Conservation (phyloP, 2,888 invertebrate genomes). For the Lymantria monacha region DNA sequence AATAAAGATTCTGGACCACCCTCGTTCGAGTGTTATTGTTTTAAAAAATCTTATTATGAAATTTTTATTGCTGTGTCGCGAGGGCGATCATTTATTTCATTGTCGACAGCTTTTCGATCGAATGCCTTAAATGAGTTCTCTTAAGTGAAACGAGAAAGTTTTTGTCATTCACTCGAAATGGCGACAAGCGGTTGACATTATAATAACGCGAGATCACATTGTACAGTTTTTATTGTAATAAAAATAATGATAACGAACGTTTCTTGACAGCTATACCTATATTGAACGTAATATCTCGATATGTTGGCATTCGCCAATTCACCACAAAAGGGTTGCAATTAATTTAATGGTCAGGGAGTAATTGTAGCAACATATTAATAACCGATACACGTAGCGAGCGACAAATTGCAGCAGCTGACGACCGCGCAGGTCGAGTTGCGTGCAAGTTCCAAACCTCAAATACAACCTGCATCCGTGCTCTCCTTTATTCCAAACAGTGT, state of each 20-base stretch:
- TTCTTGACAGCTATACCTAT: slow-evolving; percentile 41
- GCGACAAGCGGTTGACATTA: slow-evolving; percentile 45
- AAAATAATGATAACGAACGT: slow-evolving; percentile 47
- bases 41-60: slow-evolving; percentile 69
- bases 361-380: slow-evolving; percentile 71
- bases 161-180: slow-evolving; percentile 29
- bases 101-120: slow-evolving; percentile 56
- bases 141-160: slow-evolving; percentile 40
- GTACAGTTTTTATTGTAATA: slow-evolving; percentile 54
- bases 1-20: slow-evolving; percentile 81
- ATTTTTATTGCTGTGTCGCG: slow-evolving; percentile 58
- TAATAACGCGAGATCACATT: slow-evolving; percentile 36
- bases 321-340: slow-evolving; percentile 66
- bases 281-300: slow-evolving; percentile 51
- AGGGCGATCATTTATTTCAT: slow-evolving; percentile 54
- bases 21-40: slow-evolving; percentile 71
- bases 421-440: slow-evolving; percentile 12
- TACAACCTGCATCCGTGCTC: slow-evolving; percentile 16
- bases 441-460: slow-evolving; percentile 12
- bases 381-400: slow-evolving; percentile 63
- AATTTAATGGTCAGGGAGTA: slow-evolving; percentile 63
- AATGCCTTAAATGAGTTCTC: slow-evolving; percentile 44
- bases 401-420: slow-evolving; percentile 67
- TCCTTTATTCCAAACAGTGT: slow-evolving; percentile 9
- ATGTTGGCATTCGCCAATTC: slow-evolving; percentile 49